Percentiles rank a stretch among this genome's conserved stretches.
phyloP scores from a whole-genome alignment of 1,140 invertebrate species.

The Coelopa frigida region DNA sequence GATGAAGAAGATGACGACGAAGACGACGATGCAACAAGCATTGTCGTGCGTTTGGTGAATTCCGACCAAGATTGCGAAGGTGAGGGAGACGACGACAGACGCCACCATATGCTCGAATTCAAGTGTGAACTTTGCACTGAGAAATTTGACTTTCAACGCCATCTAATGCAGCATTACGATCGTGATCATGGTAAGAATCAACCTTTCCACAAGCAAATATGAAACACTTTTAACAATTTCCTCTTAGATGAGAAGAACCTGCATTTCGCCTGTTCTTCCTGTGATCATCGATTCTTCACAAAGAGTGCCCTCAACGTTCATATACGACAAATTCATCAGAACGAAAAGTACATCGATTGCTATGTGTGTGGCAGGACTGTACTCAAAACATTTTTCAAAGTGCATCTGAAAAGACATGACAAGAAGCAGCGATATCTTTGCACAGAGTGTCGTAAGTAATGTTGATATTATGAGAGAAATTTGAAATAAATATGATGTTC shows the following conservation, averaged over 20 bases:
- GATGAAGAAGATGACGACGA: no score
- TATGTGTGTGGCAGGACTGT: conserved; percentile 6
- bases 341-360: conserved; percentile 6
- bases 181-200: neutral
- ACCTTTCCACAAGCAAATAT: no score
- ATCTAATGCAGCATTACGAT: conserved; percentile 6
- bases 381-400: neutral
- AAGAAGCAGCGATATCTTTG: conserved; percentile 1
- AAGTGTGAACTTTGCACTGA: conserved; percentile 8
- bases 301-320: neutral
- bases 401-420: neutral
- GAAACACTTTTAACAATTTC: no score
- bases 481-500: no score
- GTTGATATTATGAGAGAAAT: no score
- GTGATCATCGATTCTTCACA: conserved; percentile 1
- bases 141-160: conserved; percentile 2
- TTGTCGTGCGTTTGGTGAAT: no score
- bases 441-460: conserved; percentile 4
- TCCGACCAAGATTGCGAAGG: no score
- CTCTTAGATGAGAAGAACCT: neutral
- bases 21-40: no score
- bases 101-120: no score
- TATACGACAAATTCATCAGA: conserved; percentile 1
- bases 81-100: no score
- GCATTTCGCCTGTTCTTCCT: conserved; percentile 1